Base-by-base conservation (phyloP, 1,140 invertebrate species). In the Temnothorax longispinosus region DNA sequence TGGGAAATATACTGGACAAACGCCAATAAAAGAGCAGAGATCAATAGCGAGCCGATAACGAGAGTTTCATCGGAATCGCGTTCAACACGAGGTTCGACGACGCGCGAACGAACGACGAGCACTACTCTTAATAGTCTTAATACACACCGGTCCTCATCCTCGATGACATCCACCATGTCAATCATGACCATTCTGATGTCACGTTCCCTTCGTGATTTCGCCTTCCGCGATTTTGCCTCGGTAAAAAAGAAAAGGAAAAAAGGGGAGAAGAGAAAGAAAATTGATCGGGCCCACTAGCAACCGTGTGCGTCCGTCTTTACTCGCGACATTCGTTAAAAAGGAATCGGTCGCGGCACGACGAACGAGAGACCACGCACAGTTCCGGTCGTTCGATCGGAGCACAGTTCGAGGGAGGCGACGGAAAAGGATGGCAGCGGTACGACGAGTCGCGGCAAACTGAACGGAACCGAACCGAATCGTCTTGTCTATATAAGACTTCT, bases 91-190 rank as follows among this genome's bases (percentile, higher is more conserved):
- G 27, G 69, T 32, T 11, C 27, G 18, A 41, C 21, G 72, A 21
- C 38, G 38, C 21, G 18, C n/a, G 13, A 50, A 15, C 35, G 7
- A 72, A 58, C 13, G 10, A 50, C 58, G 27, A 21, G 13, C 11
- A 15, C 11, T 21, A 35, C 18, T 52, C 27, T 21, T 21, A 21
- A n/a, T n/a, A n/a, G n/a, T n/a, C n/a, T n/a, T 10, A n/a, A 86
- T 92, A 95, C 93, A 87, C 91, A 95, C 95, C 93, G 94, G 89
- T 95, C 94, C 71, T 95, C 94, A 65, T 95, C 94, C 56, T 94
- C 93, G 91, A 94, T 91, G 47, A 94, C 89, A 87, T 95, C 95
- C 75, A 92, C 92, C 94, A 95, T 95, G 91, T 95, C 94, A 88
- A 95, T 95, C 94, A 95, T 94, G 87, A 95, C 94, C 94, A 95